Base-by-base conservation (phyloP, 2,888 invertebrate genomes). In the Pseudococcus jackbeardsleyi region DNA sequence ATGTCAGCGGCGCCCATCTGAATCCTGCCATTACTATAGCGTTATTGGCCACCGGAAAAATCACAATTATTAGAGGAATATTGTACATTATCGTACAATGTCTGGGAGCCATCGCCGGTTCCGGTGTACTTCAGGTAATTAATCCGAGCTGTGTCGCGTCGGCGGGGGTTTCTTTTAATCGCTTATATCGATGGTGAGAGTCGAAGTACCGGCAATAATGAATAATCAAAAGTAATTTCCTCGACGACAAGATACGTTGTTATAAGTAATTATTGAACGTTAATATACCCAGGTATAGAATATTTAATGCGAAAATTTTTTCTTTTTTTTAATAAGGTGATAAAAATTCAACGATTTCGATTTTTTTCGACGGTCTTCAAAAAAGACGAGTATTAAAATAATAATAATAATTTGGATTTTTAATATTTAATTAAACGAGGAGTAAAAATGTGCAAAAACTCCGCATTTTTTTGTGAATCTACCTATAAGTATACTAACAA, bases 11-110 rank as follows among this genome's bases (percentile, higher is more conserved):
- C 2, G 97, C 96, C 12, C 98, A 98, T 92, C 93, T 98, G 89
- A 98, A 98, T 93, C 98, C 98, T 0, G 98, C 98, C 0, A 97
- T 98, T 72, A 98, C 98, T 6, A 91, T 93, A 22, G 97, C 96
- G 1, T 93, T 98, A 92, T 92, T 96, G 88, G 94, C 95, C 15
- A 94, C 95, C 11, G 96, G 97, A 11, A 95, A 96, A 90, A 95
- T 97, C 87, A 94, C 95, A 90, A 92, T 96, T 0, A 91, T 95
- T 48, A 94, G 96, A 90, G 96, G 95, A 0, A 84, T 96, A 1
- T 93, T 96, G 59, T 98, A 98, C 92, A 93, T 98, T 85, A 91
- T 96, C 85, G 95, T 94, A 0, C 98, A 98, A 92, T 95, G 96
- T 91, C 92, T 95, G 0, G 98, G 98, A 72, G 95, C 96, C 0